Base-by-base conservation (phyloP, 2,888 invertebrate species). In the Calliphora vomitoria region DNA sequence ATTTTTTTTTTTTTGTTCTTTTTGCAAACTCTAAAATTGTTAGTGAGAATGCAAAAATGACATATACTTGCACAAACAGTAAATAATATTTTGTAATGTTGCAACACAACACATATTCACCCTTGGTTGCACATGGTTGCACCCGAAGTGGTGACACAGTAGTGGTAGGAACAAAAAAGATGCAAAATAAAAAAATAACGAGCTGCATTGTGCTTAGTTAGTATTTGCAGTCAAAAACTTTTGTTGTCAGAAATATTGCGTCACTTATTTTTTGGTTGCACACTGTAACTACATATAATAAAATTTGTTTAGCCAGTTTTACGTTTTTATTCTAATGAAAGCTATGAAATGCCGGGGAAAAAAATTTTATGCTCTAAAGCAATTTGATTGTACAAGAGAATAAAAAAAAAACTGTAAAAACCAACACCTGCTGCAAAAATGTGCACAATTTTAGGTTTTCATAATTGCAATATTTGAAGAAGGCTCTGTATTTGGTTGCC, bases 111-210 rank as follows among this genome's bases (percentile, higher is more conserved):
- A 64, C 74, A 87, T 83, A 83, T 80, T 78, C 78, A 81, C 64
- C 76, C 74, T 78, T 81, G 81, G 85, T 74, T 88, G 85, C 87
- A 87, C 85, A 78, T 88, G 85, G 80, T 50, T 88, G 87, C 87
- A 88, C 81, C 85, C 69, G 55, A 86, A 88, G 83, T 87, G 81
- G 83, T 87, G 87, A 82, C 87, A 84, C 71, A 20, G 53, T 15
- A 31, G 72, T 81, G 76, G 84, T 55, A 38, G 31, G 4, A 8
- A 64, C 1, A 25, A 11, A 6, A 68, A 86, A 25, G 25, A 25
- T 25, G 35, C 47, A 53, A 69, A 69, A 25, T 25, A 25, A 13
- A 68, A 18, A 66, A 18, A 15, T 13, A 35, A 71, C 38, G 66
- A 76, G 38, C 8, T 44, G 66, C 13, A 80, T 75, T 58, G 60